Conservation (phyloP, 1,140 invertebrate genomes). For the Leptoteleia sp. region DNA sequence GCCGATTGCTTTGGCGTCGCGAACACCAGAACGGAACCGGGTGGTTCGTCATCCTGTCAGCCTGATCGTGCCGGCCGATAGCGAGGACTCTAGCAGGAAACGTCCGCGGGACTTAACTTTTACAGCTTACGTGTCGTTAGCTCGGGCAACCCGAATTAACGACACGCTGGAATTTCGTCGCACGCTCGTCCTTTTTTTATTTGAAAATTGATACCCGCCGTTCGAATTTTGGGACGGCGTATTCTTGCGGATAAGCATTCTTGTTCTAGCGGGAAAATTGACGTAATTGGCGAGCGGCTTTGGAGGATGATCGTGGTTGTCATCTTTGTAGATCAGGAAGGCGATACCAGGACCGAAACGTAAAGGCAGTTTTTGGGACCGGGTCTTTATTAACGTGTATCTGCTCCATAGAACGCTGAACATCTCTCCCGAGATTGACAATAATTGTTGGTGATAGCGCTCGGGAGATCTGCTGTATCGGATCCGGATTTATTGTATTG, state of each 20-base stretch:
- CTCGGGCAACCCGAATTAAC: conserved; percentile 65
- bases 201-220: conserved; percentile 46
- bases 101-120: conserved; percentile 64
- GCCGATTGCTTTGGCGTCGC: conserved; percentile 67
- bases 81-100: conserved; percentile 63
- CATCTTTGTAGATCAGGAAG: conserved; percentile 31
- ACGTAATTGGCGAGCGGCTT: conserved; percentile 49
- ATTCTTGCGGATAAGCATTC: conserved; percentile 41
- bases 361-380: conserved; percentile 20
- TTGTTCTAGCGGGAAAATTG: conserved; percentile 44
- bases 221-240: conserved; percentile 30
- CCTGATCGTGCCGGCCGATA: conserved; percentile 65
- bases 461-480: conserved; percentile 18
- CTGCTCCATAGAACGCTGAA: conserved; percentile 28
- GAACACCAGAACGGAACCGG: conserved; percentile 66
- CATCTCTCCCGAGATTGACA: conserved; percentile 39
- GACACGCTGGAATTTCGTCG: conserved; percentile 59
- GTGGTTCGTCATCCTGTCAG: conserved; percentile 72
- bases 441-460: conserved; percentile 52
- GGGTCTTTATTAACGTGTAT: conserved; percentile 39
- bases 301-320: conserved; percentile 39
- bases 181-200: conserved; percentile 37
- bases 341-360: conserved; percentile 21
- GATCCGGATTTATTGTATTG: conserved; percentile 24
- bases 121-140: conserved; percentile 65